Evolutionary conservation across 2,888 invertebrate species (phyloP).

Genomic region (Euplagia quadripunctaria): DNA sequence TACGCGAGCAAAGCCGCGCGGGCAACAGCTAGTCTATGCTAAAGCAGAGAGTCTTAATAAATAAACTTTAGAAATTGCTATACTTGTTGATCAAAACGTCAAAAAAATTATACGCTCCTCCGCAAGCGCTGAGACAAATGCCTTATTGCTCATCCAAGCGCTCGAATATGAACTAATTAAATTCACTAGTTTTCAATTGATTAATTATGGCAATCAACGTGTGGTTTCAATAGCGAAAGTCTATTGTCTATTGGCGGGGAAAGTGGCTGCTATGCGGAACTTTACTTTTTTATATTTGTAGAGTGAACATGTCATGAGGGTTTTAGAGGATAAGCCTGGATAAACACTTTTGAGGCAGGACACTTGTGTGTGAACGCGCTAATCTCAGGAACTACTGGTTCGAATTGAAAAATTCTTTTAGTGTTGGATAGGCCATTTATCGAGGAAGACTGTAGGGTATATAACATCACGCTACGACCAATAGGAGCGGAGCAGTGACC

Average conservation of each 20-base stretch:
- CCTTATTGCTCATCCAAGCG: slow-evolving; percentile 1
- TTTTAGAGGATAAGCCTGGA: slow-evolving; percentile 1
- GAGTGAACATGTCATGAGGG: neutral
- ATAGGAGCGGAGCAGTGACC: too few relatives aligned
- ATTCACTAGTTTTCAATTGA: slow-evolving; percentile 4
- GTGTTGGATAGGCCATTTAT: too few relatives aligned
- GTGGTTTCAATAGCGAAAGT: slow-evolving; percentile 40
- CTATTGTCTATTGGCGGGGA: slow-evolving; percentile 43
- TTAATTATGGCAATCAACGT: slow-evolving; percentile 31
- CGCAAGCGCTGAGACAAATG: neutral
- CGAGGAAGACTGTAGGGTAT: too few relatives aligned
- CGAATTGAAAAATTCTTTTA: too few relatives aligned
- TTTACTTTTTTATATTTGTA: slow-evolving; percentile 26
- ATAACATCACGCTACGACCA: too few relatives aligned
- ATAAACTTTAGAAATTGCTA: neutral
- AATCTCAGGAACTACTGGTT: too few relatives aligned
- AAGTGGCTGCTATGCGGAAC: slow-evolving; percentile 36
- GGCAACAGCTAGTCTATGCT: too few relatives aligned
- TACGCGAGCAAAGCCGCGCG: too few relatives aligned
- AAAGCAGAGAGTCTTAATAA: too few relatives aligned
- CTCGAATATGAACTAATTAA: slow-evolving; percentile 11
- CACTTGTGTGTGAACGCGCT: too few relatives aligned
- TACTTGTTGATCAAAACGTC: neutral
- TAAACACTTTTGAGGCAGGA: neutral
- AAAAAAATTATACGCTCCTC: neutral